Evolutionary conservation across 2,113 vertebrate genomes (phyloP), one percentile per base, ranked within the genome.

Genomic region (Saguinus midas): DNA sequence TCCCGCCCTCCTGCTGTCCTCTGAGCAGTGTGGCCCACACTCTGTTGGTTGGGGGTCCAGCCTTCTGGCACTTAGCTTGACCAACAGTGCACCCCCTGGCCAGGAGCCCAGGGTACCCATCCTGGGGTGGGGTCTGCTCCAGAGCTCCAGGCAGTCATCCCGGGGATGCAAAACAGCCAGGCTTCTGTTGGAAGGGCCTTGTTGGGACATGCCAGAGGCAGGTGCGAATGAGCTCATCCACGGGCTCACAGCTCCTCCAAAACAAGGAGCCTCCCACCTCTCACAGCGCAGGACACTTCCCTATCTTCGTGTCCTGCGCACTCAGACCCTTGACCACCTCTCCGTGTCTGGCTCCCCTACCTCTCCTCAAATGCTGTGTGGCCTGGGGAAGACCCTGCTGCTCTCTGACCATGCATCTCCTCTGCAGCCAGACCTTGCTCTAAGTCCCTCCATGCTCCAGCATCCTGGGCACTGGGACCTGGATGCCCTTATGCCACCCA

Each of bases 161-260:
- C 4, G 0, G 58, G 45, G 40, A 88, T 21, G 58, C 75, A 89
- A 72, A 88, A 9, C 64, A 84, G 70, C 40, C 0, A 1, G 72
- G 81, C 68, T 93, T 57, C 90, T 73, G 88, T 78, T 18, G 17
- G 84, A 79, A 94, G 70, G 73, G 88, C 64, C 29, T 27, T 97
- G 97, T 84, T 11, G 45, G 83, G 92, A 87, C 97, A 91, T 0
- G 92, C 92, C 88, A 5, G 11, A 1, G 5, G 89, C 70, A 5
- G 37, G 66, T 64, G 7, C 27, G 52, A 6, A 9, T 93, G 96
- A 97, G 94, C 95, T 97, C 96, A 90, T 61, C 29, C 0, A 1
- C 20, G 29, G 79, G 78, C 64, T 25, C 11, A 18, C 8, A 45
- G 58, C 48, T 76, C 18, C 43, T 58, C 58, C 75, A 40, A 88